These are phyloP conservation scores for Peromyscus eremicus DNA, from an alignment of 2,797 vertebrate species.

Conservation along the genomic window DNA sequence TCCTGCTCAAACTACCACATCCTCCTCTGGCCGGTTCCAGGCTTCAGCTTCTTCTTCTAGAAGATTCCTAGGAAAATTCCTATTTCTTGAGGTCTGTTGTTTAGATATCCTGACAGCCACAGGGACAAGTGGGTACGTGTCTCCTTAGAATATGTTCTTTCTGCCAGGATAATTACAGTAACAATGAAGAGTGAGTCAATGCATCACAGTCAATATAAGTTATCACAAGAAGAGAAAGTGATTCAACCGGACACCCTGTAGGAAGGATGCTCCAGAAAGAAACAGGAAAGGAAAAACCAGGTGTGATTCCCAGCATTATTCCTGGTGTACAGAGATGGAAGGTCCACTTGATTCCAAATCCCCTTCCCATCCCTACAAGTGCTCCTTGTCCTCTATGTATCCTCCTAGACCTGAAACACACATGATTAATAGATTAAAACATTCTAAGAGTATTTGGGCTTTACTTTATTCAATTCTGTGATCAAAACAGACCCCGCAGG, in stretches of 20 bases:
- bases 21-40: not conserved
- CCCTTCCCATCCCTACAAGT: not conserved
- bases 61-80: not conserved
- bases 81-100: not conserved
- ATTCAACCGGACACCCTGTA: not conserved
- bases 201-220: not conserved
- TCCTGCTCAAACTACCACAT: not conserved
- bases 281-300: not conserved
- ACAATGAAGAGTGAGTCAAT: not conserved
- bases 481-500: not conserved
- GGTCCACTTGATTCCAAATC: not conserved
- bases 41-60: not conserved
- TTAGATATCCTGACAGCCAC: not conserved
- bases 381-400: not conserved
- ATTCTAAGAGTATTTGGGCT: too few relatives aligned
- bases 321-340: not conserved
- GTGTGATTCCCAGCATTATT: not conserved
- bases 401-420: not conserved
- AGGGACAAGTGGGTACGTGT: not conserved
- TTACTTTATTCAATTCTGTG: not conserved
- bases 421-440: not conserved
- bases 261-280: not conserved
- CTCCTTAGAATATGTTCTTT: not conserved
- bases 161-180: not conserved
- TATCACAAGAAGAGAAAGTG: not conserved